These are phyloP conservation scores for Coecobrya sp. DNA, from an alignment of 2,888 invertebrate species.

Conservation along the genomic window DNA sequence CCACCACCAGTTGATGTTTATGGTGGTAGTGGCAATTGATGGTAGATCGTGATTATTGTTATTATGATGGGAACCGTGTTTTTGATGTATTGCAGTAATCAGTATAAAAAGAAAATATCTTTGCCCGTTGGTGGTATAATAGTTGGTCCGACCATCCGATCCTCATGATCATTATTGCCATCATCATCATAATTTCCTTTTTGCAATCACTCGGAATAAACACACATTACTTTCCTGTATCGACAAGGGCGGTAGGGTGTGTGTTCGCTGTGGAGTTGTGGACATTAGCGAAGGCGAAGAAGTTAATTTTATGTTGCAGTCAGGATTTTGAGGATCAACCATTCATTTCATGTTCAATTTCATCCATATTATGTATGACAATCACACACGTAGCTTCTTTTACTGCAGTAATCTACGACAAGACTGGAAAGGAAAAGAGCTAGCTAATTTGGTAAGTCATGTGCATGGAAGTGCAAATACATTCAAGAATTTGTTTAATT, in stretches of 20 bases:
- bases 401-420: background rate
- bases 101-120: slow-evolving; percentile 19
- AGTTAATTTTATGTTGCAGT: slow-evolving; percentile 28
- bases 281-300: slow-evolving; percentile 5
- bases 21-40: slow-evolving; percentile 23
- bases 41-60: slow-evolving; percentile 37
- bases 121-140: slow-evolving; percentile 41
- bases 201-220: slow-evolving; percentile 57
- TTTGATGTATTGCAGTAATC: slow-evolving; percentile 41
- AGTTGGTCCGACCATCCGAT: background rate
- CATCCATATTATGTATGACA: background rate
- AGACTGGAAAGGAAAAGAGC: background rate
- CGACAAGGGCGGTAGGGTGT: slow-evolving; percentile 24
- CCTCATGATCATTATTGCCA: slow-evolving; percentile 21
- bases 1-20: slow-evolving; percentile 38
- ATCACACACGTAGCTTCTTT: background rate
- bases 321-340: slow-evolving; percentile 37
- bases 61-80: slow-evolving; percentile 36
- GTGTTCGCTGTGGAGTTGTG: slow-evolving; percentile 8
- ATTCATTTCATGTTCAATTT: slow-evolving; percentile 4
- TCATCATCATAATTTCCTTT: slow-evolving; percentile 45
- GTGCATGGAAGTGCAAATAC: background rate
- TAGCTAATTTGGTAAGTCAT: background rate
- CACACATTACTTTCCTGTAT: background rate
- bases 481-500: background rate